Conservation (phyloP, 2,888 invertebrate species). For the Arrhopalites spinosus region DNA sequence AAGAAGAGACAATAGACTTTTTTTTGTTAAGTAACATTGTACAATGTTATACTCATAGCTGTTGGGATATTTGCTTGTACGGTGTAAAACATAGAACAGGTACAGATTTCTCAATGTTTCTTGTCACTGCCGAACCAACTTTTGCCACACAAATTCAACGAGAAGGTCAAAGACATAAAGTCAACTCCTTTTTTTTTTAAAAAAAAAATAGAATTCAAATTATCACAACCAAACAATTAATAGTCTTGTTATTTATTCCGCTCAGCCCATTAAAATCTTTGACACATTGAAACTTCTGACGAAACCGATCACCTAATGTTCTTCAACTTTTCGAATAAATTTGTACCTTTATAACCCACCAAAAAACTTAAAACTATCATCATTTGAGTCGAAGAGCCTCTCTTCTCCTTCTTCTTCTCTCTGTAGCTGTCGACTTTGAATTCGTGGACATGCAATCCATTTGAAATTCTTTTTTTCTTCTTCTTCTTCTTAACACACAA, state of each 20-base stretch:
- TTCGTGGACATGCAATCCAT: constrained; percentile 30
- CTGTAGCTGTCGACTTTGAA: background rate
- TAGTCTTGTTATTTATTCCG: constrained; percentile 31
- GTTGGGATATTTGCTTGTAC: constrained; percentile 21
- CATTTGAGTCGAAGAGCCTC: background rate
- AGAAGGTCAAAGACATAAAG: constrained; percentile 41
- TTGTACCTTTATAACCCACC: constrained; percentile 13
- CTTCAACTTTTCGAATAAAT: constrained; percentile 32
- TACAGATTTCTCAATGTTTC: constrained; percentile 11
- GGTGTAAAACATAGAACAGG: constrained; percentile 18
- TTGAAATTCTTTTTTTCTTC: background rate
- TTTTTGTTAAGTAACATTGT: background rate
- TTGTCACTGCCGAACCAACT: background rate
- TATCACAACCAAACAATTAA: constrained; percentile 40
- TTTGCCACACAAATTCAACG: constrained; percentile 28
- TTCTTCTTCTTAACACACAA: background rate
- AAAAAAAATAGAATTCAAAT: constrained; percentile 19
- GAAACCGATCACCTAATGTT: constrained; percentile 31
- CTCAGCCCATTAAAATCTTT: constrained; percentile 37
- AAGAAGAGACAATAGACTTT: too few species aligned
- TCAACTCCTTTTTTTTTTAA: background rate
- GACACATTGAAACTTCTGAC: constrained; percentile 31
- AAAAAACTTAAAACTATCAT: background rate
- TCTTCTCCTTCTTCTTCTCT: background rate
- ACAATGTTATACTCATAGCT: background rate